phyloP scores from a whole-genome alignment of 2,113 vertebrate species.

The Rhinopomastus cyanomelas region DNA sequence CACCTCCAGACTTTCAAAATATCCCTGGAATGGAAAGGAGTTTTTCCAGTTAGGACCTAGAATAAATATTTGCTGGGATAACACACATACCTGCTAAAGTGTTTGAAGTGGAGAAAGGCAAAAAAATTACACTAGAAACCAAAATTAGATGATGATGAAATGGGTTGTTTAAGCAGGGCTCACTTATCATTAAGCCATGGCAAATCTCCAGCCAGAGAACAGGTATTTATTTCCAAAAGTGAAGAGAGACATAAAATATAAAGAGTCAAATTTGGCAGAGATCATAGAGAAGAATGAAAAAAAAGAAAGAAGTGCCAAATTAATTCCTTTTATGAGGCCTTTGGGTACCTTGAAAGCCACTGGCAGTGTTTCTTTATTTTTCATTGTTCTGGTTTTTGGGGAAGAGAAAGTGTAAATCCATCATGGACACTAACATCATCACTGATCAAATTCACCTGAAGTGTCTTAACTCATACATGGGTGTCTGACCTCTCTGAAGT shows the following conservation, averaged over 20 bases:
- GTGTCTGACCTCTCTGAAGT: neutral
- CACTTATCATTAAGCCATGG: neutral
- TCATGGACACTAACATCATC: neutral
- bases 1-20: conserved; percentile 47
- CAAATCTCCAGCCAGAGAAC: neutral
- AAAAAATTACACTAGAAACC: conserved; percentile 11
- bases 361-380: neutral
- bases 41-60: conserved; percentile 29
- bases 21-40: conserved; percentile 47
- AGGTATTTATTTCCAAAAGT: neutral
- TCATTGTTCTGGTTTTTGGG: neutral
- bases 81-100: neutral
- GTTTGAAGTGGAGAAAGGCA: conserved; percentile 19
- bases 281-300: neutral
- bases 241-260: neutral
- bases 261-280: neutral
- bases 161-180: neutral
- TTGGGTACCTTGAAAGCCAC: neutral
- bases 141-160: conserved; percentile 38
- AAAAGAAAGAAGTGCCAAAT: neutral
- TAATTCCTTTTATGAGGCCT: neutral
- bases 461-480: neutral
- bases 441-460: neutral
- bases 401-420: neutral
- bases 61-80: conserved; percentile 43